phyloP scores from a whole-genome alignment of 2,888 invertebrate species.

The Gryllus longicercus region DNA sequence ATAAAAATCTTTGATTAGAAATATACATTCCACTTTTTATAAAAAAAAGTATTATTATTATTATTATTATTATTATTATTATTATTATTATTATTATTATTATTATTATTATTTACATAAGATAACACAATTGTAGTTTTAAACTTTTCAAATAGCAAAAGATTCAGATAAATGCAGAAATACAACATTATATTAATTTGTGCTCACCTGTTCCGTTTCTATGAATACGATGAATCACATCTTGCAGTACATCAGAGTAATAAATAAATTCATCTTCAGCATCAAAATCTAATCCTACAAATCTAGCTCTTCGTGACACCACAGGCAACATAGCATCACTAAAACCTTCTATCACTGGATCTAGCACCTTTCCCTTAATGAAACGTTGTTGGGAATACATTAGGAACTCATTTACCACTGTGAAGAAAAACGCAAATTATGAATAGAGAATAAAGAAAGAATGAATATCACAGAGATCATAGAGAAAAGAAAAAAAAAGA shows the following conservation, averaged over 20 bases:
- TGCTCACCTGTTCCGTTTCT: conserved; percentile 49
- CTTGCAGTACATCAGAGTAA: conserved; percentile 94
- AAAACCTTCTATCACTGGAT: conserved; percentile 85
- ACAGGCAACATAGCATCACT: conserved; percentile 94
- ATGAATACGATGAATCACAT: conserved; percentile 73
- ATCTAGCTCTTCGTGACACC: conserved; percentile 83
- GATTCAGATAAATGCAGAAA: background rate
- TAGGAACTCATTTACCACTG: conserved; percentile 78
- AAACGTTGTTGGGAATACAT: conserved; percentile 95
- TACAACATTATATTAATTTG: background rate
- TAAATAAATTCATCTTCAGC: conserved; percentile 87
- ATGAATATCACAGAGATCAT: background rate
- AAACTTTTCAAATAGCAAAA: no score
- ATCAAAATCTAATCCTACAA: conserved; percentile 94
- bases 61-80: background rate
- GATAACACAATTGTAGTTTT: no score
- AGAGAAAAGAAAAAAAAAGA: background rate
- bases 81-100: background rate
- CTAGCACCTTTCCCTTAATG: conserved; percentile 86
- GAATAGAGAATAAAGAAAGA: background rate
- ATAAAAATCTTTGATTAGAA: background rate
- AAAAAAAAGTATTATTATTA: background rate
- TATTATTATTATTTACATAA: no score
- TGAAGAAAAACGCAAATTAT: conserved; percentile 32
- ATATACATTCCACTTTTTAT: background rate